phyloP scores from a whole-genome alignment of 2,888 invertebrate genomes.

The Diplolepis rosae region DNA sequence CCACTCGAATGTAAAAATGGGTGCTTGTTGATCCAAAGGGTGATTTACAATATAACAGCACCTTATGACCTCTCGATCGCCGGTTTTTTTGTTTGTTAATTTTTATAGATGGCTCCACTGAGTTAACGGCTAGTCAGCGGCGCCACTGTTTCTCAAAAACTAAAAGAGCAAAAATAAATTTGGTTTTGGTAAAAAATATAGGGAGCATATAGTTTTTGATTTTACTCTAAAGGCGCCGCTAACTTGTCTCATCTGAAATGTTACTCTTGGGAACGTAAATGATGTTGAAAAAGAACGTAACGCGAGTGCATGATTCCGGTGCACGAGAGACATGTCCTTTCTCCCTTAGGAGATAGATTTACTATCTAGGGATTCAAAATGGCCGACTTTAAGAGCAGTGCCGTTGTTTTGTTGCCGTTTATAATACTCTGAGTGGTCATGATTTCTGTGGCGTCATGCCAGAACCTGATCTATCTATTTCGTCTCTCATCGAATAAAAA shows the following conservation, averaged over 20 bases:
- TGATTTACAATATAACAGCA: too few species aligned
- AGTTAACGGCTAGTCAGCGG: too few species aligned
- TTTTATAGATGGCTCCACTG: too few species aligned
- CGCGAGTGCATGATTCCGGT: slow-evolving; percentile 27
- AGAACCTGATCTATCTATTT: slow-evolving; percentile 31
- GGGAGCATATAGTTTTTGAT: too few species aligned
- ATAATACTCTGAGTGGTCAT: slow-evolving; percentile 31
- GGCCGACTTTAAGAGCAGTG: slow-evolving; percentile 22
- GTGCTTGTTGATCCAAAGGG: too few species aligned
- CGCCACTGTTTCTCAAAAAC: too few species aligned
- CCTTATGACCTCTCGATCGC: too few species aligned
- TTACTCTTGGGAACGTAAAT: slow-evolving; percentile 29
- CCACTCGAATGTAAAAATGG: too few species aligned
- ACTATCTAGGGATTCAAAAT: slow-evolving; percentile 29
- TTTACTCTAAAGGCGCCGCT: too few species aligned
- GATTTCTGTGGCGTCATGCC: slow-evolving; percentile 31
- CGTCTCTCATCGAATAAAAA: slow-evolving; percentile 27
- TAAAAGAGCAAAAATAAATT: too few species aligned
- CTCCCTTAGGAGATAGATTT: slow-evolving; percentile 30
- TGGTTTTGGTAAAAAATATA: too few species aligned
- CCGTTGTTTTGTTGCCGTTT: slow-evolving; percentile 27
- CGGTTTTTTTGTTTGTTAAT: too few species aligned
- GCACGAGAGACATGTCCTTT: slow-evolving; percentile 30
- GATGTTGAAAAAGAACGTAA: slow-evolving; percentile 29
- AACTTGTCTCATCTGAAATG: slow-evolving; percentile 25